Conservation (phyloP, 2,113 vertebrate species). For the Cynoglossus semilaevis region DNA sequence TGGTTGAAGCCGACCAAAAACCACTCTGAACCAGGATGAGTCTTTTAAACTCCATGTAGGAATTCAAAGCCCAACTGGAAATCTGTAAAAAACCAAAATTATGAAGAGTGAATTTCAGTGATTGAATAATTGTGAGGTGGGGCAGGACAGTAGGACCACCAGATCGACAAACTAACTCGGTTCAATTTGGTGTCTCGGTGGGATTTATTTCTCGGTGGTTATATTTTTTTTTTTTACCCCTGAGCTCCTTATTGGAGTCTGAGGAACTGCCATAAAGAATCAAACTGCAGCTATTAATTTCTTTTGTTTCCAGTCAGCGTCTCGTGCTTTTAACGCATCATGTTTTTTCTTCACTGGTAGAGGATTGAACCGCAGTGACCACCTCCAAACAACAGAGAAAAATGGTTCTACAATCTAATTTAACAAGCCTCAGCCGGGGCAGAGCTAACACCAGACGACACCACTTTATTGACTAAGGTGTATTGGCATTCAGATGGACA, state of each 20-base stretch:
- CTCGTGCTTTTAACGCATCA: slow-evolving; percentile 22
- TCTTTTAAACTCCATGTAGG: not conserved
- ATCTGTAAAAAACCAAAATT: slow-evolving; percentile 11
- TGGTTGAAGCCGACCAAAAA: slow-evolving; percentile 34
- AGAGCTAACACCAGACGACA: slow-evolving; percentile 23
- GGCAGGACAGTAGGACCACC: not conserved
- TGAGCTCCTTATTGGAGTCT: slow-evolving; percentile 14
- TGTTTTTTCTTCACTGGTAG: slow-evolving; percentile 35
- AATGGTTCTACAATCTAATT: slow-evolving; percentile 18
- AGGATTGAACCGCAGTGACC: slow-evolving; percentile 29
- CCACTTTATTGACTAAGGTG: slow-evolving; percentile 48
- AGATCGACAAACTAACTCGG: not conserved
- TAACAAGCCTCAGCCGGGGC: slow-evolving; percentile 52
- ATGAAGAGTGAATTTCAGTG: not conserved
- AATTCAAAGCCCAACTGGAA: not conserved
- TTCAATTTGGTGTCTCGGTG: not conserved
- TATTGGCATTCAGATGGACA: slow-evolving; percentile 41
- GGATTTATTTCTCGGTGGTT: slow-evolving; percentile 2
- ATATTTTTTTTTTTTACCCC: not conserved
- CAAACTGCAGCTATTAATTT: slow-evolving; percentile 9
- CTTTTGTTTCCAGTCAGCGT: slow-evolving; percentile 4
- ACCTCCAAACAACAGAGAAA: slow-evolving; percentile 36
- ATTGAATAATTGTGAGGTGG: not conserved
- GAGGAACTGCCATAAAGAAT: slow-evolving; percentile 23
- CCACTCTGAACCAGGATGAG: slow-evolving; percentile 32